Conservation (phyloP, 2,888 invertebrate species). For the Aspidapion aeneum region DNA sequence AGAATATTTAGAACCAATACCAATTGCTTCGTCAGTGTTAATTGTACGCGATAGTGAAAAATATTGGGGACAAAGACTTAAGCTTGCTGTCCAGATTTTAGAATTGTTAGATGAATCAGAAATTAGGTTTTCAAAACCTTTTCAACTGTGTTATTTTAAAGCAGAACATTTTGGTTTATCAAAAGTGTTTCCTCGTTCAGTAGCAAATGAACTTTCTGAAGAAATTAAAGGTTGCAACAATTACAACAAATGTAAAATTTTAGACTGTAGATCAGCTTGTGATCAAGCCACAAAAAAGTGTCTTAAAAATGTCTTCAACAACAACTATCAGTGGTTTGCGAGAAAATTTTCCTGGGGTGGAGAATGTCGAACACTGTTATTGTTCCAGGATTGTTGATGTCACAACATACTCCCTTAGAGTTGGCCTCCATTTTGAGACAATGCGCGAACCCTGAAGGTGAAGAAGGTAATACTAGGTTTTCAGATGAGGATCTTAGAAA, state of each 20-base stretch:
- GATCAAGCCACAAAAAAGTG: constrained; percentile 53
- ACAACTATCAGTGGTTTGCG: constrained; percentile 66
- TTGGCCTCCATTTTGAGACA: constrained; percentile 55
- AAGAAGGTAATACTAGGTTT: constrained; percentile 44
- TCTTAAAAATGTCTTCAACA: constrained; percentile 55
- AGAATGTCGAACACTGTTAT: constrained; percentile 57
- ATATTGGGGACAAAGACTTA: constrained; percentile 57
- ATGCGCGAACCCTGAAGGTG: constrained; percentile 56
- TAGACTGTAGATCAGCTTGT: constrained; percentile 64
- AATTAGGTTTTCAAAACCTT: constrained; percentile 55
- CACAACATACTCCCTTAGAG: constrained; percentile 56
- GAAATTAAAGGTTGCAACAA: constrained; percentile 47
- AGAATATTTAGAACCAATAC: constrained; percentile 58
- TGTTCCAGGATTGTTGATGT: constrained; percentile 59
- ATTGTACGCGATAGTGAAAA: constrained; percentile 52
- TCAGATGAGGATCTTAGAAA: constrained; percentile 51
- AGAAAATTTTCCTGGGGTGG: constrained; percentile 64
- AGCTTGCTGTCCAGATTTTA: constrained; percentile 57
- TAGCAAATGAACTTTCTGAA: constrained; percentile 51
- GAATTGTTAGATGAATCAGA: constrained; percentile 60
- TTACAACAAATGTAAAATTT: constrained; percentile 64
- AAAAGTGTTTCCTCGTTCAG: constrained; percentile 54
- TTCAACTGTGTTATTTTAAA: constrained; percentile 67
- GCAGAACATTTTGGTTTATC: constrained; percentile 61
- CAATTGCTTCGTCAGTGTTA: constrained; percentile 52